Percentiles rank a stretch among this genome's conserved stretches.
Evolutionary conservation across 2,797 vertebrate genomes (phyloP).

Genomic region (Notolabrus celidotus): DNA sequence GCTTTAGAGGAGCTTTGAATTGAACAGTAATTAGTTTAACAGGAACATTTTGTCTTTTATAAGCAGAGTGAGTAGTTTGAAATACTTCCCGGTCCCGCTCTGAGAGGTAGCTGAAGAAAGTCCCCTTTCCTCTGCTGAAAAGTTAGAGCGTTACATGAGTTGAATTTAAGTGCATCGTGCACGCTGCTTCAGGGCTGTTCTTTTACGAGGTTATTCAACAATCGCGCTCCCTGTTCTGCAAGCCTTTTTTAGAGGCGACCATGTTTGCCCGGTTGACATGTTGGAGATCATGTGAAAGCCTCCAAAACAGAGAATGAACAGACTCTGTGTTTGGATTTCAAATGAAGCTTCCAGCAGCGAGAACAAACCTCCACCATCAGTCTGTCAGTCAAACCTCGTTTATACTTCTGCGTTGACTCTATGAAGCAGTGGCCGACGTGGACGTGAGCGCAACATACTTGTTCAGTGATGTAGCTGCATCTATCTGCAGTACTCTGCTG

Average conservation of each 20-base stretch:
- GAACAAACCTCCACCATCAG: no score
- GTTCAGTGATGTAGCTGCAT: no score
- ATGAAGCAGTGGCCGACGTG: no score
- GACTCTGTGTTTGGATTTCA: no score
- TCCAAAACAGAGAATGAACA: background rate
- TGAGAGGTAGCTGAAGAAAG: background rate
- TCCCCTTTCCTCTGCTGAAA: background rate
- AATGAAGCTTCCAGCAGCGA: no score
- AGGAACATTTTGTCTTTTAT: background rate
- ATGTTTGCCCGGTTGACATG: background rate
- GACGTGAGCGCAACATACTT: no score
- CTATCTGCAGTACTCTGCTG: no score
- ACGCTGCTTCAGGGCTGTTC: background rate
- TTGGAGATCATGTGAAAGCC: background rate
- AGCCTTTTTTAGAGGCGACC: background rate
- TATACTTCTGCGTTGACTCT: no score
- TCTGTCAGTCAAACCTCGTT: no score
- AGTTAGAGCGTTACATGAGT: background rate
- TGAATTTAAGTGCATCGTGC: background rate
- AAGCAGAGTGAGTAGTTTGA: background rate
- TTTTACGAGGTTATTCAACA: background rate
- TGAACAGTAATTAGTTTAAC: background rate
- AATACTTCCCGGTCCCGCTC: background rate
- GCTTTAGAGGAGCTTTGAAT: slow-evolving; percentile 4
- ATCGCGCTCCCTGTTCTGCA: background rate